These are phyloP conservation scores for Heliconius erato DNA, from an alignment of 2,888 invertebrate species.

Conservation along the genomic window DNA sequence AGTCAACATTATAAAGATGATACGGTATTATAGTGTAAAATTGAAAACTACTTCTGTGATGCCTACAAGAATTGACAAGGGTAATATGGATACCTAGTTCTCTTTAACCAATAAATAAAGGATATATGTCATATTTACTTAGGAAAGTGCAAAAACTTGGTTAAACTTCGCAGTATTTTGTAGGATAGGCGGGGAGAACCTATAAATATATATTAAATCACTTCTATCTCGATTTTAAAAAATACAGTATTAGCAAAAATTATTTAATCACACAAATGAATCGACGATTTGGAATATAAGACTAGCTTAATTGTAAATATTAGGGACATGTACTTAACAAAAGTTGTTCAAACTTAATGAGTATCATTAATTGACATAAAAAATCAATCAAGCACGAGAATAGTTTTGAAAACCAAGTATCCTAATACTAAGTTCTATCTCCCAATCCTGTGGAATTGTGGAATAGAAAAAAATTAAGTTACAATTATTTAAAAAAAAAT, in stretches of 20 bases:
- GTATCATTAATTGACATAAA: no score
- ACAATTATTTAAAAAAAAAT: no score
- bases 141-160: background rate
- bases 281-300: background rate
- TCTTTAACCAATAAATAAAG: slow-evolving; percentile 22
- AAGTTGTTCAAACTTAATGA: no score
- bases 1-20: slow-evolving; percentile 43
- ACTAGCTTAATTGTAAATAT: background rate
- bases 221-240: no score
- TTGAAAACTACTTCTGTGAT: slow-evolving; percentile 65
- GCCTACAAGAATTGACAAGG: slow-evolving; percentile 67
- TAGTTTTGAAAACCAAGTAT: background rate
- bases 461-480: background rate
- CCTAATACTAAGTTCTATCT: background rate
- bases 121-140: background rate
- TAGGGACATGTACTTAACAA: no score
- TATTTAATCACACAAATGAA: background rate
- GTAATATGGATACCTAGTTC: slow-evolving; percentile 44
- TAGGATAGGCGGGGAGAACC: background rate
- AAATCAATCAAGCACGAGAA: no score
- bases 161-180: background rate
- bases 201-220: background rate
- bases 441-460: background rate
- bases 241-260: no score
- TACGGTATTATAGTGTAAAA: slow-evolving; percentile 61